These are phyloP conservation scores for Aplodontia rufa DNA, from an alignment of 2,113 vertebrate genomes.

Conservation along the genomic window DNA sequence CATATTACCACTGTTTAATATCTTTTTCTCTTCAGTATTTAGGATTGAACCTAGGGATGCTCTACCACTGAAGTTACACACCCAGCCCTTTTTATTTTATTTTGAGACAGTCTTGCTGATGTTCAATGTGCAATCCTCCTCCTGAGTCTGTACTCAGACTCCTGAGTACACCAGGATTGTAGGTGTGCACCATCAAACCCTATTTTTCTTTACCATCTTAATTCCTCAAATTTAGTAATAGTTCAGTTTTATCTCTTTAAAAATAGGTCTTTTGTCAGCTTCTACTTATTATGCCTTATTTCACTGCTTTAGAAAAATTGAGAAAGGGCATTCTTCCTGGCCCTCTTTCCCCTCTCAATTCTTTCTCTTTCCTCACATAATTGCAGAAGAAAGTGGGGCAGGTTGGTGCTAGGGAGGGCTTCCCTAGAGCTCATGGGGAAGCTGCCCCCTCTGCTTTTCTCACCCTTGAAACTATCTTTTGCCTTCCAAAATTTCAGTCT, in stretches of 20 bases:
- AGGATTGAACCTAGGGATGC: not conserved
- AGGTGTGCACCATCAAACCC: not conserved
- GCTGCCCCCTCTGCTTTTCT: not conserved
- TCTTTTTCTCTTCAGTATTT: not conserved
- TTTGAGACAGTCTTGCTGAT: not conserved
- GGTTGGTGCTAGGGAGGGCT: not conserved
- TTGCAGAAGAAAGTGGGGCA: not conserved
- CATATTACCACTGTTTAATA: not conserved
- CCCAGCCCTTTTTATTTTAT: not conserved
- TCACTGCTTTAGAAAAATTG: not conserved
- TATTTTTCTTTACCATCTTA: slow-evolving; percentile 7
- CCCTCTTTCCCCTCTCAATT: not conserved
- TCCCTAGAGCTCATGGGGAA: not conserved
- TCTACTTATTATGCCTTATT: not conserved
- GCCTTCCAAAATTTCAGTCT: not conserved
- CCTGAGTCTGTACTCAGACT: not conserved
- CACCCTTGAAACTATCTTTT: not conserved
- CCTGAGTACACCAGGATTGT: not conserved
- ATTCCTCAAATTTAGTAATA: not conserved
- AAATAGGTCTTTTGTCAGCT: not conserved
- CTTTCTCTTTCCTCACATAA: not conserved
- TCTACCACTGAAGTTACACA: not conserved
- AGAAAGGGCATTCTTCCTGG: not conserved
- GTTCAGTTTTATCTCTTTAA: not conserved
- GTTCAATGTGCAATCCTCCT: not conserved